Evolutionary conservation across 1,140 invertebrate genomes (phyloP).

Genomic region (Tetraneura akinire): DNA sequence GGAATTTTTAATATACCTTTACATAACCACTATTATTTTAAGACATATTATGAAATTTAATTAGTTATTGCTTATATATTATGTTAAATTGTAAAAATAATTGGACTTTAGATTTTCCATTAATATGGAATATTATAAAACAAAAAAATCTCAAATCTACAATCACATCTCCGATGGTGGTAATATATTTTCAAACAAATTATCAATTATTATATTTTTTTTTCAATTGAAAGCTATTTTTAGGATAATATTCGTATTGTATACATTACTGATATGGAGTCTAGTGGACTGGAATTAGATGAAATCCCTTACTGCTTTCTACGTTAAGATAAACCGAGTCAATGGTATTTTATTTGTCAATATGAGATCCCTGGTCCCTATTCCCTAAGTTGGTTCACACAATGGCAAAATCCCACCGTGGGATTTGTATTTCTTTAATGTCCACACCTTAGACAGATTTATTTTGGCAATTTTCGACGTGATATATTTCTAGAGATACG

Average conservation of each 20-base stretch:
- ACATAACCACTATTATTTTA: no score
- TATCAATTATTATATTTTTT: not conserved
- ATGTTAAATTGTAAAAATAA: no score
- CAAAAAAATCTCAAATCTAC: no score
- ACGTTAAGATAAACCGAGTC: conserved; percentile 19
- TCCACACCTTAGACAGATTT: conserved; percentile 26
- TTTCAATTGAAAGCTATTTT: not conserved
- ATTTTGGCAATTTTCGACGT: conserved; percentile 40
- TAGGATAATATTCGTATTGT: conserved; percentile 1
- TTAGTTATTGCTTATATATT: no score
- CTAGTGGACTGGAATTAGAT: conserved; percentile 28
- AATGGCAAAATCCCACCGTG: conserved; percentile 2
- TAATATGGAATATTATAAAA: not conserved
- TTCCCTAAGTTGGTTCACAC: conserved; percentile 15
- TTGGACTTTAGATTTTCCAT: no score
- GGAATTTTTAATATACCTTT: no score
- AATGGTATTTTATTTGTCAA: conserved; percentile 20
- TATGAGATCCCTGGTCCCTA: not conserved
- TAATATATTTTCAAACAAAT: not conserved
- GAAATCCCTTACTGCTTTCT: not conserved
- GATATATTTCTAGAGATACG: conserved; percentile 36
- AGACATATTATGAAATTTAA: no score
- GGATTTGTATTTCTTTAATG: conserved; percentile 21
- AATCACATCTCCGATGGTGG: not conserved
- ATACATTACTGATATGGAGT: not conserved